Evolutionary conservation across 2,113 vertebrate genomes (phyloP), one percentile per base, ranked within the genome.

Genomic region (Dolichallabes microphthalmus): DNA sequence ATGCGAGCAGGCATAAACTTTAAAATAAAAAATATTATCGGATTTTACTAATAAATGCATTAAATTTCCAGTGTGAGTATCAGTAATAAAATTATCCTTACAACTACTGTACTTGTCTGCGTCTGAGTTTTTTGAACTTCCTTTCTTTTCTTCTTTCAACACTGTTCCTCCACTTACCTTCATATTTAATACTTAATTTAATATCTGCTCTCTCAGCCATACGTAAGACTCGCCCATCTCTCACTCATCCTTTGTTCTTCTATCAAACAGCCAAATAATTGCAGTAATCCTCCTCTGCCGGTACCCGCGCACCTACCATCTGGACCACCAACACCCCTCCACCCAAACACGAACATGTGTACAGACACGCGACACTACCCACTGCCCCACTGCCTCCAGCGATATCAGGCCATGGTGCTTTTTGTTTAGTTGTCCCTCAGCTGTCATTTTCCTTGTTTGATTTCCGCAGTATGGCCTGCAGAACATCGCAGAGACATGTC

Each of bases 191-290:
- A 77, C 15, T 69, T 60, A 13, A 45, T 17, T 30, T 45, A 19
- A 50, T 14, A 30, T 53, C 22, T 61, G 27, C 57, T 6, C 5
- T 71, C 52, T 39, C 45, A 35, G n/a, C 66, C 60, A 35, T 60
- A 30, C 61, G 13, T 50, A 75, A 45, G 80, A 82, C 60, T 53
- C 39, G 50, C 27, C n/a, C 52, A 20, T 69, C 76, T 68, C 76
- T 83, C 82, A 86, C 75, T 80, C 69, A 64, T 68, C 68, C 73
- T 88, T 90, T 87, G 83, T 89, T 39, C 76, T 82, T 82, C 30
- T 45, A 88, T 87, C 75, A 86, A 84, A 82, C 20, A 86, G 57
- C 53, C 69, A 86, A 85, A 81, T 86, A 69, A 89, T 84, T 15
- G 68, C 63, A 39, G 66, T 83, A 77, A 87, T 87, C 61, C 81